Base-by-base conservation (phyloP, 2,888 invertebrate genomes). In the Amphimallon solstitiale region DNA sequence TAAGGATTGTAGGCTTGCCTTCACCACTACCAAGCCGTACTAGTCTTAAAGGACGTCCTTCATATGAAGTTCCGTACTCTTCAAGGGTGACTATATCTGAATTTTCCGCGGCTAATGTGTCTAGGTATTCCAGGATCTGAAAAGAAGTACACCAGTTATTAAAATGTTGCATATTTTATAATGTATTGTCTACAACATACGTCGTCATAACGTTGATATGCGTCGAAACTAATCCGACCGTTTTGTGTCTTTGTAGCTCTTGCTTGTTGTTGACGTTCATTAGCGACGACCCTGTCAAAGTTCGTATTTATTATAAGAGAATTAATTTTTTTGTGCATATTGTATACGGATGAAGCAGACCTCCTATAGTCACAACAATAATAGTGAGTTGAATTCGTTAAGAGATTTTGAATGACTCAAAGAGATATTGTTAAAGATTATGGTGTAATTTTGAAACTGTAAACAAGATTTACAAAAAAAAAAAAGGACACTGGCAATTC, bases 21-120 rank as follows among this genome's bases (percentile, higher is more conserved):
- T 82, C 83, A 10, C 86, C 84, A 15, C 85, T 86, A 2, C 88
- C 88, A 63, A 92, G 86, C 78, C 86, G 89, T 10, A 90, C 81
- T 38, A 86, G 85, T 64, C 86, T 85, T 10, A 85, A 72, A 17
- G 80, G 79, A 38, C 78, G 76, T 35, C 86, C 73, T 6, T 77
- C 69, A 6, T 80, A 87, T 1, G 89, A 87, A 38, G 78, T 77
- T 1, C 91, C 91, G 34, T 88, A 85, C 14, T 83, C 78, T 1
- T 79, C 80, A 73, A 85, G 82, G 67, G 70, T 79, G 2, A 86
- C 83, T 79, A 48, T 72, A 15, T 84, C 74, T 0, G 87, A 86
- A 74, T 88, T 84, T 5, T 67, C 54, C 0, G 75, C 70, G 1
- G 84, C 83, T 1, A 88, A 80, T 52, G 78, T 78, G 0, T 84